Evolutionary conservation across 2,888 invertebrate species (phyloP), one percentile per base, ranked within the genome.

Genomic region (Mesorhabditis spiculigera): DNA sequence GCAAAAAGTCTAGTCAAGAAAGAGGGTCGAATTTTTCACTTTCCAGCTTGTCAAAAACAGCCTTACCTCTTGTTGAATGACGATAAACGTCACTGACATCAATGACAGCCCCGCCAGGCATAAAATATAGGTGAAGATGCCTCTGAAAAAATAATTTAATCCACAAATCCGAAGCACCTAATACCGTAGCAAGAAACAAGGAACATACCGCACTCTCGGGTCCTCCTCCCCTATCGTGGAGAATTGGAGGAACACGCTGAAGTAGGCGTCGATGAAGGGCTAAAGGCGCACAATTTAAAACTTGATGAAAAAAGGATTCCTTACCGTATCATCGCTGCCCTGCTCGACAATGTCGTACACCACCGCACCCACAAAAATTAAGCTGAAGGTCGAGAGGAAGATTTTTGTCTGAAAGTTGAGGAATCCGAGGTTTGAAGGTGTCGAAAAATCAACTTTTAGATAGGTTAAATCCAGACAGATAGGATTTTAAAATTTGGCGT

Each of bases 241-340:
- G 68, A 79, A 77, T 69, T 77, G 78, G 4, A 83, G 71, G 68
- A 82, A 83, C 28, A 83, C 81, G 13, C 78, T 77, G 65, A 83
- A 79, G 10, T 82, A 66, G 41, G 80, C 82, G 71, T 83, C 81
- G 61, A 79, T 69, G 65, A 83, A 83, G n/a, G 82, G 81, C 83
- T 83, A 71, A 67, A 76, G 64, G 41, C 44, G 16, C 4, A 61
- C 42, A 67, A 68, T n/a, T 63, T 16, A n/a, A 13, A n/a, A 63
- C 2, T 65, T 44, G 28, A 5, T 10, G 43, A 63, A 67, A 67
- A 65, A 45, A 44, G 45, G 66, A 63, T 0, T 5, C 58, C 74
- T 71, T 58, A 83, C 83, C 73, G 79, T 79, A 64, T 80, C 82
- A 68, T 83, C 83, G 16, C 75, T 74, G 61, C 78, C 77, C 45